Conservation (phyloP, 2,113 vertebrate genomes). For the Trachemys scripta region DNA sequence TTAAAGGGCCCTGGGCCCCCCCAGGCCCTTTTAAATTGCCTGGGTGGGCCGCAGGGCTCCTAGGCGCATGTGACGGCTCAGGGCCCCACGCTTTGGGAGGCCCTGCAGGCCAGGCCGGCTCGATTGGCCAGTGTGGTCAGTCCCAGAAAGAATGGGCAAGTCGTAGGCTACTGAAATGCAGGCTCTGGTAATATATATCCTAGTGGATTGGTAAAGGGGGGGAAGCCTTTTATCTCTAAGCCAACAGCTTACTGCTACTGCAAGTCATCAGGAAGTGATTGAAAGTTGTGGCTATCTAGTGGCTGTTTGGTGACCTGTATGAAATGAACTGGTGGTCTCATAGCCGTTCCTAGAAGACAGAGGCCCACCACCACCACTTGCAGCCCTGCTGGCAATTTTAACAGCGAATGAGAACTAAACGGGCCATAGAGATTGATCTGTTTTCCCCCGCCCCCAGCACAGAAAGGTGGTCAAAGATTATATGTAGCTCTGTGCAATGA, state of each 20-base stretch:
- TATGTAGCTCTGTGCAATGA: neutral
- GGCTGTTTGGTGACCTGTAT: neutral
- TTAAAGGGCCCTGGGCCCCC: too few species aligned
- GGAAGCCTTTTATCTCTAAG: neutral
- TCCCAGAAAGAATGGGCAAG: neutral
- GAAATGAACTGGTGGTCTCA: neutral
- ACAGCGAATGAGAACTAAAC: neutral
- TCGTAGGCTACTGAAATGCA: slow-evolving; percentile 37
- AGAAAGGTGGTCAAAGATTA: neutral
- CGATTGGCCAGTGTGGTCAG: too few species aligned
- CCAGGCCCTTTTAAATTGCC: too few species aligned
- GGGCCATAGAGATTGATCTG: too few species aligned
- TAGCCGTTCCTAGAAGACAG: neutral
- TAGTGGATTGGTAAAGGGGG: neutral
- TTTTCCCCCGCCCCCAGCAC: too few species aligned
- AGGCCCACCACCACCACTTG: neutral
- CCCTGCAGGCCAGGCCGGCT: too few species aligned
- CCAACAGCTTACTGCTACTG: neutral
- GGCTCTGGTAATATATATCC: slow-evolving; percentile 26
- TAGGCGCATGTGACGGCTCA: too few species aligned
- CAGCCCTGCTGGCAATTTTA: neutral
- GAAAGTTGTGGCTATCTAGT: neutral
- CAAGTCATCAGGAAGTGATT: neutral
- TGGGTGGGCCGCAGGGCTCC: too few species aligned
- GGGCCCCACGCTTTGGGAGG: too few species aligned